Base-by-base conservation (phyloP, 2,888 invertebrate species). In the Loripinus fragilis region DNA sequence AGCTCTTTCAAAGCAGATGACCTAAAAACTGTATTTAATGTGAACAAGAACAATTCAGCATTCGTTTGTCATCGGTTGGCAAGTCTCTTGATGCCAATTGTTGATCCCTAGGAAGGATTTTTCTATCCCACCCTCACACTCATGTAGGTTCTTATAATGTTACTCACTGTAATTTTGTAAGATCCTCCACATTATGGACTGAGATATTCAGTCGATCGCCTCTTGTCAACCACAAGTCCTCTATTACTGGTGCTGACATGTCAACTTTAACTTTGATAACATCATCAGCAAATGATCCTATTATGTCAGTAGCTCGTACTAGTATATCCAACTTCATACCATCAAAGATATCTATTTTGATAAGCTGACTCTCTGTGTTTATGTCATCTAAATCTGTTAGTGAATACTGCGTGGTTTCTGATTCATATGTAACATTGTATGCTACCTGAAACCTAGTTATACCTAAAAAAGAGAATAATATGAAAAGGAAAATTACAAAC, bases 221-320 rank as follows among this genome's bases (percentile, higher is more conserved):
- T 15, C 60, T 75, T 12, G 82, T 81, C 17, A 87, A 71, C 80
- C 86, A 85, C 45, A 87, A 67, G 65, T 84, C 73, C 20, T 72
- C 55, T 8, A 84, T 79, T 55, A 82, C 60, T 2, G 86, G 86
- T 25, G 83, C 80, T 15, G 86, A 86, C 0, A 72, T 70, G 71
- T 86, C 86, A 20, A 82, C 55, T 45, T 81, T 79, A 7, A 86
- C 76, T 0, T 71, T 75, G 15, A 80, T 55, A 15, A 38, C 17
- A 35, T 86, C 84, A 25, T 76, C 78, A 30, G 71, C 74, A 67
- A 70, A 80, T 12, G 70, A 67, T 28, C 65, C 77, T 3, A 76
- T 68, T n/a, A 85, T 60, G 70, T 86, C 86, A 42, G 70, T 70
- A 17, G 79, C 80, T 25, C 84, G 41, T 20, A 86, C 65, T 68